Evolutionary conservation across 2,797 vertebrate species (phyloP).

Genomic region (Phrynocephalus vlangalii): DNA sequence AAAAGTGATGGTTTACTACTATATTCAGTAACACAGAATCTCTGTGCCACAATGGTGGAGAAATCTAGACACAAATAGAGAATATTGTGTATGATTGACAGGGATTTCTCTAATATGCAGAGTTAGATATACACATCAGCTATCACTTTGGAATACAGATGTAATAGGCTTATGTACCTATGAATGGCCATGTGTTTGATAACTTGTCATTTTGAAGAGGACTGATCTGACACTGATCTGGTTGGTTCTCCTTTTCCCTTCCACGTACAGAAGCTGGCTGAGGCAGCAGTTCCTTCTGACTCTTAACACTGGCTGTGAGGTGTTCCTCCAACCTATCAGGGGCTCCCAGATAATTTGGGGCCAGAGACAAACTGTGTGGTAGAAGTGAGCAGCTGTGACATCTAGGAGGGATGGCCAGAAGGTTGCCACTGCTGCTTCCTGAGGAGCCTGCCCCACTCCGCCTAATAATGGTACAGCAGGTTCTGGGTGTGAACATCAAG

Average conservation of each 20-base stretch:
- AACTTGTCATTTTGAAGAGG: background rate
- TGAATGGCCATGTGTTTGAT: background rate
- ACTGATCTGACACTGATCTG: background rate
- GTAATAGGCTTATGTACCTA: background rate
- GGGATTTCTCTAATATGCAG: background rate
- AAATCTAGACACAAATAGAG: background rate
- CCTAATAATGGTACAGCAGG: background rate
- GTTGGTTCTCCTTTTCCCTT: background rate
- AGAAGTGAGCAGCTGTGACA: background rate
- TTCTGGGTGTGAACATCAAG: background rate
- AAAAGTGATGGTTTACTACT: background rate
- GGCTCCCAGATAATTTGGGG: background rate
- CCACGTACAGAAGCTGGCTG: background rate
- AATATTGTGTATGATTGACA: background rate
- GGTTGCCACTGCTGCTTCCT: background rate
- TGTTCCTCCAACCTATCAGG: background rate
- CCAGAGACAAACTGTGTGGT: background rate
- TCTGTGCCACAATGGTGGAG: background rate
- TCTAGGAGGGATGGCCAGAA: background rate
- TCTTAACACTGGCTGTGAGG: background rate
- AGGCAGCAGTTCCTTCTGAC: background rate
- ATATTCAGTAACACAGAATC: background rate
- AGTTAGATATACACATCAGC: background rate
- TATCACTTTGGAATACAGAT: background rate
- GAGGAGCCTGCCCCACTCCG: background rate